Conservation (phyloP, 2,113 vertebrate species). For the Anser cygnoides region DNA sequence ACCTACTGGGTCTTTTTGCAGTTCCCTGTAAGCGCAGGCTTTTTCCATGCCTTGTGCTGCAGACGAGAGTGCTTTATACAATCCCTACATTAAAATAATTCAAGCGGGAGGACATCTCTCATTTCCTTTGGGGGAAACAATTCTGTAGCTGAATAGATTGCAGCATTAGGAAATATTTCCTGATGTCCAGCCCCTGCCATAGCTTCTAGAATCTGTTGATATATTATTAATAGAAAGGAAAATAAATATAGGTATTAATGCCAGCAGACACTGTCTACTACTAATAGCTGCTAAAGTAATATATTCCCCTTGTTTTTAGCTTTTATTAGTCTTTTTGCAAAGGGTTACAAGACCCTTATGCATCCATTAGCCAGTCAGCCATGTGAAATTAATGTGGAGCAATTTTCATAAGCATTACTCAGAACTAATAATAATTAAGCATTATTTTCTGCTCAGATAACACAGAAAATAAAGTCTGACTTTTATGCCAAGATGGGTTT, state of each 20-base stretch:
- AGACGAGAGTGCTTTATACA: not conserved
- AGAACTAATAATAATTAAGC: constrained; percentile 73
- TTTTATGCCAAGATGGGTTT: constrained; percentile 68
- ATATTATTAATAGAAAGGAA: constrained; percentile 70
- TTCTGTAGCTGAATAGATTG: constrained; percentile 21
- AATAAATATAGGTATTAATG: constrained; percentile 70
- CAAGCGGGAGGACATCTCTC: constrained; percentile 18
- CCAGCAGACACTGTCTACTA: constrained; percentile 49
- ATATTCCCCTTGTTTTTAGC: constrained; percentile 67
- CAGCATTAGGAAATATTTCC: constrained; percentile 54
- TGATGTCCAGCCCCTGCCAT: not conserved
- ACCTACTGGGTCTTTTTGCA: not conserved
- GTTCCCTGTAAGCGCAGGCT: not conserved
- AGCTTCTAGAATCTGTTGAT: constrained; percentile 55
- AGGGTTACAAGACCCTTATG: constrained; percentile 67
- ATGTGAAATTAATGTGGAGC: constrained; percentile 72
- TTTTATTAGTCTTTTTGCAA: constrained; percentile 70
- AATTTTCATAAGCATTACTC: constrained; percentile 73
- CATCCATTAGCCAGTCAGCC: constrained; percentile 71
- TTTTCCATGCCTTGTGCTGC: not conserved
- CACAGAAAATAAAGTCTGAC: constrained; percentile 68
- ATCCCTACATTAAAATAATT: constrained; percentile 31
- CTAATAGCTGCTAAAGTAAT: constrained; percentile 68
- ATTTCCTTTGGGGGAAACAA: constrained; percentile 43
- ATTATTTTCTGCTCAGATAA: constrained; percentile 74